A percentile compares a stretch with the other conserved stretches of the same genome.
Conservation (phyloP, 2,888 invertebrate species). For the Oasisia sp. region DNA sequence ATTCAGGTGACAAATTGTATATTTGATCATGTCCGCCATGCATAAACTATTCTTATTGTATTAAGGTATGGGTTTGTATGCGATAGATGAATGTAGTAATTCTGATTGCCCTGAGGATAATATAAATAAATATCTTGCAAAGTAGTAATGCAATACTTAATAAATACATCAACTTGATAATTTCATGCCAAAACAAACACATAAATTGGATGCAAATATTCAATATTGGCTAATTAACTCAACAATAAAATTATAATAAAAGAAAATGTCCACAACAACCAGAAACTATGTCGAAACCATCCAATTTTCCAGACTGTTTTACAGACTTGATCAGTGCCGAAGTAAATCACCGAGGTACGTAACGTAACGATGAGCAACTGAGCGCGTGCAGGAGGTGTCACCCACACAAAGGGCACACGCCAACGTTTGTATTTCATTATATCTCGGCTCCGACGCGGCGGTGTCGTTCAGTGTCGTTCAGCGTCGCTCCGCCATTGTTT, state of each 20-base stretch:
- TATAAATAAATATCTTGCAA: too few species aligned
- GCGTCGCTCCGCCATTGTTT: conserved; percentile 4
- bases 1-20: too few species aligned
- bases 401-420: neutral
- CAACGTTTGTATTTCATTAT: neutral
- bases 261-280: neutral
- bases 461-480: neutral
- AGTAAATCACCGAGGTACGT: neutral
- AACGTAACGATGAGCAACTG: conserved; percentile 1
- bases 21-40: too few species aligned
- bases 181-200: too few species aligned
- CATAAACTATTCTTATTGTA: too few species aligned
- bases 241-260: neutral
- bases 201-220: neutral
- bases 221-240: neutral
- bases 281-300: neutral
- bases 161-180: too few species aligned
- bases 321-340: neutral
- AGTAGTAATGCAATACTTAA: too few species aligned
- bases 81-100: neutral
- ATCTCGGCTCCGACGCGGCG: neutral
- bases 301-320: neutral
- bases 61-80: neutral
- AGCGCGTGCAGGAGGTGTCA: neutral
- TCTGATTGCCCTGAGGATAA: neutral